These are phyloP conservation scores for Hippolais icterina DNA, from an alignment of 2,113 vertebrate genomes.

Conservation along the genomic window DNA sequence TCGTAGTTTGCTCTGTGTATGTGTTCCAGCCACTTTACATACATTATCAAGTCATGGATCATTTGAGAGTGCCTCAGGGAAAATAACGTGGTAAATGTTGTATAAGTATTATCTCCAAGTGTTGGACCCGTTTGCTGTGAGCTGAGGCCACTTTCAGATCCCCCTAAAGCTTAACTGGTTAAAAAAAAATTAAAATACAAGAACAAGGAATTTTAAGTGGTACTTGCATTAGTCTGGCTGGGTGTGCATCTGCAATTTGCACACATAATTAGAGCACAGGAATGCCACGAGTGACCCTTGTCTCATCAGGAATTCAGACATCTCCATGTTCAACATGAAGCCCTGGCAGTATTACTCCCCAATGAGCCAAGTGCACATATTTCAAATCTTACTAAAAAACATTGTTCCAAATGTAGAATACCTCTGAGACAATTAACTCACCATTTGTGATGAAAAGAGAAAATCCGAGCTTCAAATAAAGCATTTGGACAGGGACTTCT, in stretches of 20 bases:
- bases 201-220: neutral
- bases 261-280: neutral
- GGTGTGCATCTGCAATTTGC: neutral
- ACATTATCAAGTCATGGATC: constrained; percentile 55
- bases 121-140: neutral
- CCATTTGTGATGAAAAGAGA: neutral
- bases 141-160: neutral
- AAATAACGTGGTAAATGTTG: constrained; percentile 39
- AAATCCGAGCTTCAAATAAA: neutral
- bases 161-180: neutral
- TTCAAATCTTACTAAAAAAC: neutral
- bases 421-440: neutral
- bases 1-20: constrained; percentile 8
- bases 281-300: neutral
- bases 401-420: neutral
- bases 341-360: neutral
- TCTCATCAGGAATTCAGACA: constrained; percentile 27
- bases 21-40: constrained; percentile 26
- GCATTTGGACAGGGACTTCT: neutral
- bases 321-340: neutral
- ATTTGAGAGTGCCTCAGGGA: constrained; percentile 36
- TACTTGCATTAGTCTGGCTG: neutral
- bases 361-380: neutral
- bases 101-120: constrained; percentile 26
- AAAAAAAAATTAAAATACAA: neutral